Conservation (phyloP, 2,888 invertebrate genomes). For the Fragum sueziense region DNA sequence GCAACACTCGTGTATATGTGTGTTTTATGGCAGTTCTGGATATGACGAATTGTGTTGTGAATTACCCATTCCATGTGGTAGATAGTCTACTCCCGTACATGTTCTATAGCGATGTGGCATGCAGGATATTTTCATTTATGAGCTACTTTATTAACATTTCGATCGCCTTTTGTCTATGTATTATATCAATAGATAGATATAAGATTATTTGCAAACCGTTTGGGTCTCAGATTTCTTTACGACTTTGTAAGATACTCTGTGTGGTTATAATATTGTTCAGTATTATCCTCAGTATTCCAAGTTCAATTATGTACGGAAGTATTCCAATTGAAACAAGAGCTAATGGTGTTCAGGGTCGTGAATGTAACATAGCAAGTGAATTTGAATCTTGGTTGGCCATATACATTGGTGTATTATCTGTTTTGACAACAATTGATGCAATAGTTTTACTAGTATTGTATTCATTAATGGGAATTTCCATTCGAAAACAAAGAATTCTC, state of each 20-base stretch:
- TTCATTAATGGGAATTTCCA: not conserved
- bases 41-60: not conserved
- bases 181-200: constrained; percentile 1
- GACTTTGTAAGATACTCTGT: not conserved
- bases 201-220: not conserved
- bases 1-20: constrained; percentile 15
- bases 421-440: not conserved
- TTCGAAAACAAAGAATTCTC: not conserved
- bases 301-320: not conserved
- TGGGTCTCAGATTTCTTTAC: not conserved
- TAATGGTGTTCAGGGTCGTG: not conserved
- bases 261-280: not conserved
- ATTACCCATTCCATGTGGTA: constrained; percentile 2
- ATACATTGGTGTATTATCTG: not conserved
- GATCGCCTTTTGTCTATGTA: not conserved
- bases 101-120: constrained; percentile 6
- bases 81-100: not conserved
- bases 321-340: not conserved
- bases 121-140: not conserved
- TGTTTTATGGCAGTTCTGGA: constrained; percentile 4
- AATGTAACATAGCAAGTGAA: not conserved
- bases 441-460: not conserved
- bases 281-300: not conserved
- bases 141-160: constrained; percentile 8
- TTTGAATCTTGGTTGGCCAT: not conserved